These are phyloP conservation scores for Diadromus collaris DNA, from an alignment of 2,888 invertebrate genomes.

Conservation along the genomic window DNA sequence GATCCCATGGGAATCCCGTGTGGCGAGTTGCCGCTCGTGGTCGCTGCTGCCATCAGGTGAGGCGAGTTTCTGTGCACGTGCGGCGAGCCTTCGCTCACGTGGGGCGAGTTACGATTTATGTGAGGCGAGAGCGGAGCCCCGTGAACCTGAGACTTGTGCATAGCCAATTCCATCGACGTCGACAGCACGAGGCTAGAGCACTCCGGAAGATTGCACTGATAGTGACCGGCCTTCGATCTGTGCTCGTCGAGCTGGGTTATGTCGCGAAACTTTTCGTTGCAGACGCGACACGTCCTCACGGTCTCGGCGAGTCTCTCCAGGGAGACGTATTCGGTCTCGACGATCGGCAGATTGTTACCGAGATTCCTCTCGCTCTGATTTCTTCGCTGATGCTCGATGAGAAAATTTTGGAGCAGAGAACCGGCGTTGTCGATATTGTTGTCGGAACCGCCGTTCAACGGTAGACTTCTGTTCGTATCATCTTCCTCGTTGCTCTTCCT, in stretches of 20 bases:
- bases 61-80: slow-evolving; percentile 69
- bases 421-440: slow-evolving; percentile 64
- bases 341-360: slow-evolving; percentile 61
- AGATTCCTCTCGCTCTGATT: slow-evolving; percentile 55
- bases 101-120: slow-evolving; percentile 65
- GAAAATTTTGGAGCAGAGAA: slow-evolving; percentile 75
- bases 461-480: slow-evolving; percentile 57
- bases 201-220: slow-evolving; percentile 80
- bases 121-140: slow-evolving; percentile 72
- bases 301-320: slow-evolving; percentile 83
- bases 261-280: slow-evolving; percentile 84
- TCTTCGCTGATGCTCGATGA: slow-evolving; percentile 76
- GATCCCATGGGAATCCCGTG: slow-evolving; percentile 68
- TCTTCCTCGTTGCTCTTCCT: slow-evolving; percentile 63
- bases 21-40: slow-evolving; percentile 65
- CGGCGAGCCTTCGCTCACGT: slow-evolving; percentile 68
- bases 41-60: slow-evolving; percentile 41
- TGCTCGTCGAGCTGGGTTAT: slow-evolving; percentile 82
- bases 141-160: slow-evolving; percentile 76
- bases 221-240: slow-evolving; percentile 82
- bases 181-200: slow-evolving; percentile 76
- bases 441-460: slow-evolving; percentile 65
- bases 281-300: slow-evolving; percentile 83
- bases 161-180: slow-evolving; percentile 71
- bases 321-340: slow-evolving; percentile 84